Percentiles rank a stretch among this genome's conserved stretches.
Evolutionary conservation across 2,113 vertebrate species (phyloP).

Genomic region (Indri indri): DNA sequence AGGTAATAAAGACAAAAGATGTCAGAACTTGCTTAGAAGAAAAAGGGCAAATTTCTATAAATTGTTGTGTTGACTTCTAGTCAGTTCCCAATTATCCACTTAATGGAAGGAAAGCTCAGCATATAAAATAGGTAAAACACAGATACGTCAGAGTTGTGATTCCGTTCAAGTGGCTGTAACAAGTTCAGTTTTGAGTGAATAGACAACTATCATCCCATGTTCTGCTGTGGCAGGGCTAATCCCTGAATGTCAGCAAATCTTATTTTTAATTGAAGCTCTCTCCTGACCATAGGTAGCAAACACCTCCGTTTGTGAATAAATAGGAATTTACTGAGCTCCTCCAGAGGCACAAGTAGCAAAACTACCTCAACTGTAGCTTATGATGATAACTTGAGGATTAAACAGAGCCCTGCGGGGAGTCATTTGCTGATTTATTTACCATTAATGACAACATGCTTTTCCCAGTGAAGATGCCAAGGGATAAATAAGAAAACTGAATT

Average conservation of each 20-base stretch:
- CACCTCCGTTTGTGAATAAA: background rate
- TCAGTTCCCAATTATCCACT: background rate
- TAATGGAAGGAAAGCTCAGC: background rate
- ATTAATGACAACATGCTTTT: constrained; percentile 10
- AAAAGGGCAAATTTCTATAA: constrained; percentile 7
- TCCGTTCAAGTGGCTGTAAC: background rate
- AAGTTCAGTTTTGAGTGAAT: background rate
- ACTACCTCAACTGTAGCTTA: background rate
- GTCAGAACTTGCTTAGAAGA: background rate
- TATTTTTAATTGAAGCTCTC: background rate
- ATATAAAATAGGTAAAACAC: background rate
- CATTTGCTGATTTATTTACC: background rate
- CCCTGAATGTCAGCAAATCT: background rate
- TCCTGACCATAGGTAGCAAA: background rate
- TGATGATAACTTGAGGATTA: background rate
- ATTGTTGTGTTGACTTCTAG: background rate
- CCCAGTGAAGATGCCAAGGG: background rate
- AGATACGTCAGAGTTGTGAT: background rate
- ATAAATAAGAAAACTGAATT: background rate
- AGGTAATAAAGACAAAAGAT: constrained; percentile 14
- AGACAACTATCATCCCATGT: background rate
- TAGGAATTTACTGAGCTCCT: background rate
- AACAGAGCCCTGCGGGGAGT: background rate
- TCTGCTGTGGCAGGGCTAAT: background rate
- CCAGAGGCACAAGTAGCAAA: background rate